Base-by-base conservation (phyloP, 2,113 vertebrate species). In the Hydrolagus affinis region DNA sequence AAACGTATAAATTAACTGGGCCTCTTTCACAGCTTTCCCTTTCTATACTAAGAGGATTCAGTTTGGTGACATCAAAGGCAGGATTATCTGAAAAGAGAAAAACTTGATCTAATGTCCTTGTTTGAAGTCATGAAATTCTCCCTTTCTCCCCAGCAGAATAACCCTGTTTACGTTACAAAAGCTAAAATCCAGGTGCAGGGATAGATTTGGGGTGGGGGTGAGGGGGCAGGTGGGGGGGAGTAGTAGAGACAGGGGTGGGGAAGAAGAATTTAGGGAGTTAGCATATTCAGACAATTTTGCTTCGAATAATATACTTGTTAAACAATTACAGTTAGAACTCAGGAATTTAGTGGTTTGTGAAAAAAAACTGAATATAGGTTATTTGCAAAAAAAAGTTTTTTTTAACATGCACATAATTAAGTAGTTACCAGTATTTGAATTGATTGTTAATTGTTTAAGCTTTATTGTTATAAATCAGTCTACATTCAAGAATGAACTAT, bases 91-190 rank as follows among this genome's bases (percentile, higher is more conserved):
- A 92, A 92, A 93, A 95, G 91, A 93, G 92, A 93, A 95, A 94
- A 94, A 95, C 96, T 96, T 95, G 94, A 95, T 95, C 94, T 91
- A 90, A 92, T 91, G 90, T 91, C 89, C 88, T 93, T 95, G 95
- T 97, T 97, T 98, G 96, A 98, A 97, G 95, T 95, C 93, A 92
- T 93, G 90, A 89, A 93, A 93, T 91, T 93, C 91, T 89, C 89
- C 87, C 86, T 88, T 88, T 89, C 86, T 75, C 68, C 86, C 88
- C 88, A 86, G 88, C 89, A 93, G 90, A 92, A 91, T 88, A 91
- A 86, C 90, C 88, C 88, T 86, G 64, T 25, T 80, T 92, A 88
- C 90, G 91, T 91, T 86, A 86, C 76, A 92, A 90, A 91, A 90
- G 88, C 87, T 72, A 74, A 60, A 72, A 88, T 90, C 89, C 93